phyloP scores from a whole-genome alignment of 2,888 invertebrate genomes.

The Zygaena filipendulae region DNA sequence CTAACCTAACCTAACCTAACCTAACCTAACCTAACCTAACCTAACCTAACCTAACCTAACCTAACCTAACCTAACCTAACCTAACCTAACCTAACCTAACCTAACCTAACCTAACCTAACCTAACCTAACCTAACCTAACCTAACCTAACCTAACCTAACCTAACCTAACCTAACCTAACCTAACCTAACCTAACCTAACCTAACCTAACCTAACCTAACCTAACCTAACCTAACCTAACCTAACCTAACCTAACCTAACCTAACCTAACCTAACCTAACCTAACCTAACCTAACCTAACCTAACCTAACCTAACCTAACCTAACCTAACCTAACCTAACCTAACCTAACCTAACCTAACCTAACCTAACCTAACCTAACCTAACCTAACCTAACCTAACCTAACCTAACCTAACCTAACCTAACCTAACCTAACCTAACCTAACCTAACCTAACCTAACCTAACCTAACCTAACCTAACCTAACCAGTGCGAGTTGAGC shows the following conservation, averaged over 20 bases:
- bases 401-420: no score
- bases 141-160: slow-evolving; percentile 16
- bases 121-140: slow-evolving; percentile 16
- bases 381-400: no score
- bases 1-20: slow-evolving; percentile 19
- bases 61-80: slow-evolving; percentile 18
- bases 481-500: no score
- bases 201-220: slow-evolving; percentile 15
- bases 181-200: slow-evolving; percentile 14
- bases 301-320: no score
- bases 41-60: slow-evolving; percentile 18
- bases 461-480: no score
- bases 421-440: no score
- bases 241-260: slow-evolving; percentile 19
- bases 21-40: slow-evolving; percentile 19
- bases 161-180: slow-evolving; percentile 17
- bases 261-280: slow-evolving; percentile 18
- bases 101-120: no score
- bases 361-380: no score
- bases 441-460: no score
- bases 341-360: no score
- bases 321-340: no score
- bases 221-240: slow-evolving; percentile 18
- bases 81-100: slow-evolving; percentile 17
- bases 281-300: slow-evolving; percentile 18